phyloP scores from a whole-genome alignment of 2,797 vertebrate genomes.

The Myripristis murdjan region DNA sequence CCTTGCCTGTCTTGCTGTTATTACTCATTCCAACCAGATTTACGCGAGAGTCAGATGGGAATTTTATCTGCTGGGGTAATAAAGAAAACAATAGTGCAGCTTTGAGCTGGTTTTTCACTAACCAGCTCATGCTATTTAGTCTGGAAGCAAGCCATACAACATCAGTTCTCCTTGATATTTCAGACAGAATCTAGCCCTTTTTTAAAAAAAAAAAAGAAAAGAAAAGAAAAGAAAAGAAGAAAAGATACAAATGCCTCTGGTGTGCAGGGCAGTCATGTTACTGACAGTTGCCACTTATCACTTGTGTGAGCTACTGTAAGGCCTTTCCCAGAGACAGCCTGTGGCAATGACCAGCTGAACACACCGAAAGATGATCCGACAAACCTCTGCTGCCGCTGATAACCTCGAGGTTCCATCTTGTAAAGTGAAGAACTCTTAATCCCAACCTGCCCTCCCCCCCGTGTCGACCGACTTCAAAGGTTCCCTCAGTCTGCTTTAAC shows the following conservation, averaged over 20 bases:
- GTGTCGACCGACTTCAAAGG: constrained; percentile 25
- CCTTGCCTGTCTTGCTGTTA: constrained; percentile 32
- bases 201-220: too few species aligned
- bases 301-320: not conserved
- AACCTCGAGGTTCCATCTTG: constrained; percentile 10
- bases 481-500: constrained; percentile 20
- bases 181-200: constrained; percentile 2
- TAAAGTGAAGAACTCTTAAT: constrained; percentile 15
- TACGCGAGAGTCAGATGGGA: constrained; percentile 27
- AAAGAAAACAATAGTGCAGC: constrained; percentile 21
- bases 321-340: not conserved
- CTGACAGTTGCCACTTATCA: not conserved
- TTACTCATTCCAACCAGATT: constrained; percentile 43
- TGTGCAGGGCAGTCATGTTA: constrained; percentile 2
- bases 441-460: not conserved
- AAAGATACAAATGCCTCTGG: not conserved
- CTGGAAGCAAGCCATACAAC: constrained; percentile 8
- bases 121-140: not conserved
- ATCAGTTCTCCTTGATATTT: constrained; percentile 3
- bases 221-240: too few species aligned
- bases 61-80: constrained; percentile 29
- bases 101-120: not conserved
- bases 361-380: constrained; percentile 5
- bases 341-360: not conserved
- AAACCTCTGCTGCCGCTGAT: constrained; percentile 18